Evolutionary conservation across 2,888 invertebrate species (phyloP).

Genomic region (Calliphora vomitoria): DNA sequence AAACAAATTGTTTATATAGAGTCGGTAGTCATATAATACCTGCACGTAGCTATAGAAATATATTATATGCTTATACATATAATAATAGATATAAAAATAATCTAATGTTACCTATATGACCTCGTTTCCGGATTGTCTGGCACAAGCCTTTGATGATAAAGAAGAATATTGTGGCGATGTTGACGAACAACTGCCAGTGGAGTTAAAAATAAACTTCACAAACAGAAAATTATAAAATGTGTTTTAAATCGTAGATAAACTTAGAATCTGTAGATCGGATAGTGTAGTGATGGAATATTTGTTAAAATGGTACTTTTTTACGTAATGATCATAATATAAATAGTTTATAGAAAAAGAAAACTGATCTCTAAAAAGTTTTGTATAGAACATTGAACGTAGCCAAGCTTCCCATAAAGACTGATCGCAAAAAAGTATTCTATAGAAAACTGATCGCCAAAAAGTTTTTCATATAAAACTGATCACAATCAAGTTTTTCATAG

Average conservation of each 20-base stretch:
- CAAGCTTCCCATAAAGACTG: no score
- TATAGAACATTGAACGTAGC: no score
- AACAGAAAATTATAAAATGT: no score
- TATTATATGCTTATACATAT: background rate
- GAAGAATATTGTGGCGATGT: background rate
- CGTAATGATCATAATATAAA: no score
- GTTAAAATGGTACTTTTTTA: no score
- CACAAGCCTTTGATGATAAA: constrained; percentile 38
- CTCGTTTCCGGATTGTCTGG: constrained; percentile 73
- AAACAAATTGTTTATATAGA: constrained; percentile 3
- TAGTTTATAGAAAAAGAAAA: background rate
- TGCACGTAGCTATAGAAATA: constrained; percentile 24
- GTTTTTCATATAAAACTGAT: no score
- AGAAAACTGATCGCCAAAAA: background rate
- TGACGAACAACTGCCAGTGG: constrained; percentile 1
- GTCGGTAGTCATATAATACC: constrained; percentile 47
- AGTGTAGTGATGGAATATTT: no score
- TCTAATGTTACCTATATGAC: constrained; percentile 69
- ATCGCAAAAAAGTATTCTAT: background rate
- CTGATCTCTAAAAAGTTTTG: no score
- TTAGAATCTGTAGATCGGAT: background rate
- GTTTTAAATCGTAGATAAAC: background rate
- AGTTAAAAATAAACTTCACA: no score
- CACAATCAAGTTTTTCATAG: no score
- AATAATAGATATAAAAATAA: constrained; percentile 20